Percentiles rank a stretch among this genome's conserved stretches.
These are phyloP conservation scores for Axis porcinus DNA, from an alignment of 2,113 vertebrate genomes.

Conservation along the genomic window DNA sequence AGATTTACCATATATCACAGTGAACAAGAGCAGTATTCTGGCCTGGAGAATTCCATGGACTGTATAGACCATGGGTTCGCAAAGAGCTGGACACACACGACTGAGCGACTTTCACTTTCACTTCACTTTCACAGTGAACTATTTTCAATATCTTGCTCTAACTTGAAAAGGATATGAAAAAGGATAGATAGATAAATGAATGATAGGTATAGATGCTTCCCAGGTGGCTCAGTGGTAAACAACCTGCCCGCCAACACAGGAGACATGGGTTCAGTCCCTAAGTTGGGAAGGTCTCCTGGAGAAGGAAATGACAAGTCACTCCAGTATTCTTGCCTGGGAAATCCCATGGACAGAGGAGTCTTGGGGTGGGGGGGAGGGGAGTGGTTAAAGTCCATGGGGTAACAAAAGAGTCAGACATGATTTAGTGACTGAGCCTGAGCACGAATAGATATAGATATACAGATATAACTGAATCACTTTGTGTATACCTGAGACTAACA, in stretches of 20 bases:
- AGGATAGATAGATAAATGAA: background rate
- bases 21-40: background rate
- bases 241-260: background rate
- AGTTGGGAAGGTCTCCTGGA: background rate
- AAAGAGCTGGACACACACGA: background rate
- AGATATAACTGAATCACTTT: background rate
- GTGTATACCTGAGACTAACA: background rate
- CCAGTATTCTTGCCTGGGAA: background rate
- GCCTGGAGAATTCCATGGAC: background rate
- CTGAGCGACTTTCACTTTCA: background rate
- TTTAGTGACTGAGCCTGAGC: background rate
- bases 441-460: rapidly evolving
- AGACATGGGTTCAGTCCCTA: background rate
- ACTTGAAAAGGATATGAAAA: background rate
- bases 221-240: background rate
- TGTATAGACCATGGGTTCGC: background rate
- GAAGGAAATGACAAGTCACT: background rate
- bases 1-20: background rate
- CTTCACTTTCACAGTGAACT: background rate
- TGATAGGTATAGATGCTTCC: background rate
- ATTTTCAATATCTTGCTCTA: background rate
- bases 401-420: background rate
- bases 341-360: background rate
- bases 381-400: background rate
- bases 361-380: background rate